Evolutionary conservation across 1,140 invertebrate species (phyloP).

Genomic region (Teleogryllus occipitalis): DNA sequence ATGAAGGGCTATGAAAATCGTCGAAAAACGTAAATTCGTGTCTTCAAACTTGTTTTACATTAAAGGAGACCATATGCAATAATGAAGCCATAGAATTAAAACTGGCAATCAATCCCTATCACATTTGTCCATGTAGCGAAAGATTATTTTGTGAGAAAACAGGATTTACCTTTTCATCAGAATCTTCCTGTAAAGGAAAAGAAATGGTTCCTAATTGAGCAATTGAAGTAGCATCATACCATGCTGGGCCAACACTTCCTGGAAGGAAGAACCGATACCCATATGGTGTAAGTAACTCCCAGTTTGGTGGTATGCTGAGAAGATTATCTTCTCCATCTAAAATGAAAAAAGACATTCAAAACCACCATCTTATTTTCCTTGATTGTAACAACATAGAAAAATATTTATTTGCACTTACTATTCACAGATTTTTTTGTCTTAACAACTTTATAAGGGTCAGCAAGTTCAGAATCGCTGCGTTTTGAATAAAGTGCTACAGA

Average conservation of each 20-base stretch:
- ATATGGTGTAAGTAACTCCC: constrained; percentile 50
- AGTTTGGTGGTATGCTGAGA: constrained; percentile 35
- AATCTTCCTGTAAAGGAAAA: neutral
- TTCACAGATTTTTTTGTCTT: neutral
- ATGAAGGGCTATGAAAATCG: no score
- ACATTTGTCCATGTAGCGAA: neutral
- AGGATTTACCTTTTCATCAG: neutral
- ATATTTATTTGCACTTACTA: neutral
- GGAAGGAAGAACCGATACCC: constrained; percentile 62
- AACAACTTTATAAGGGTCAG: neutral
- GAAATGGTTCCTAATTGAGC: neutral
- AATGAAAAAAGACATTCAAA: neutral
- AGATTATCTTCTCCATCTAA: constrained; percentile 6
- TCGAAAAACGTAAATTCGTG: no score
- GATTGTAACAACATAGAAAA: no score
- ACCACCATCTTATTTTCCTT: no score
- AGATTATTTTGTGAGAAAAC: neutral
- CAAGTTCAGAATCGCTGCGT: neutral
- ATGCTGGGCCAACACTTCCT: constrained; percentile 55
- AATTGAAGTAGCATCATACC: constrained; percentile 37
- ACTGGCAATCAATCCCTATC: neutral
- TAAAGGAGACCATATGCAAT: no score
- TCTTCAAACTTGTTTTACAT: no score
- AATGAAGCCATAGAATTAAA: no score
- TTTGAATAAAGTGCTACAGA: neutral